phyloP scores from a whole-genome alignment of 2,113 vertebrate species.

The Daphoenositta chrysoptera region DNA sequence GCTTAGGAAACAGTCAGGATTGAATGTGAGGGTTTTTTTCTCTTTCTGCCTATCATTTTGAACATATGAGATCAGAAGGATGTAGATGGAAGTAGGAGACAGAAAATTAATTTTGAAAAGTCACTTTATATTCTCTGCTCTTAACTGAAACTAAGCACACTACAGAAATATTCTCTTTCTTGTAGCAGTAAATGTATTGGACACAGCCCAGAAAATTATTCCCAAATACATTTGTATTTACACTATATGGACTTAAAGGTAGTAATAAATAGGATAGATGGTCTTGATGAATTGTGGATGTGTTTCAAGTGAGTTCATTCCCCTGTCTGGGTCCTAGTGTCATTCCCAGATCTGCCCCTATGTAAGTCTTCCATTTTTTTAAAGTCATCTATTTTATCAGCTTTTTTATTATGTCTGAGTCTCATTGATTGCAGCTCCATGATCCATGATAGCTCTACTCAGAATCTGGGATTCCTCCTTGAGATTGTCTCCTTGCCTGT shows the following conservation, averaged over 20 bases:
- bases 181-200: neutral
- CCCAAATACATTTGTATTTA: neutral
- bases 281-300: neutral
- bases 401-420: neutral
- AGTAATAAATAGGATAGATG: neutral
- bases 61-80: neutral
- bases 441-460: neutral
- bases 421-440: neutral
- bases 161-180: neutral
- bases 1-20: neutral
- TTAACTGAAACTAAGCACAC: neutral
- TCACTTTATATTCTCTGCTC: neutral
- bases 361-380: neutral
- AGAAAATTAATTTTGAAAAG: neutral
- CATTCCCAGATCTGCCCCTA: neutral
- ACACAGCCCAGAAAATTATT: neutral
- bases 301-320: neutral
- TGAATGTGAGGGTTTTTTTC: neutral
- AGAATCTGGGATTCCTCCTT: neutral
- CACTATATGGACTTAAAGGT: neutral
- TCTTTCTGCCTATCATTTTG: neutral
- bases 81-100: neutral
- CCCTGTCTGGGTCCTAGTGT: neutral
- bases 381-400: neutral
- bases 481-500: neutral